Evolutionary conservation across 2,113 vertebrate species (phyloP).

Genomic region (human): DNA sequence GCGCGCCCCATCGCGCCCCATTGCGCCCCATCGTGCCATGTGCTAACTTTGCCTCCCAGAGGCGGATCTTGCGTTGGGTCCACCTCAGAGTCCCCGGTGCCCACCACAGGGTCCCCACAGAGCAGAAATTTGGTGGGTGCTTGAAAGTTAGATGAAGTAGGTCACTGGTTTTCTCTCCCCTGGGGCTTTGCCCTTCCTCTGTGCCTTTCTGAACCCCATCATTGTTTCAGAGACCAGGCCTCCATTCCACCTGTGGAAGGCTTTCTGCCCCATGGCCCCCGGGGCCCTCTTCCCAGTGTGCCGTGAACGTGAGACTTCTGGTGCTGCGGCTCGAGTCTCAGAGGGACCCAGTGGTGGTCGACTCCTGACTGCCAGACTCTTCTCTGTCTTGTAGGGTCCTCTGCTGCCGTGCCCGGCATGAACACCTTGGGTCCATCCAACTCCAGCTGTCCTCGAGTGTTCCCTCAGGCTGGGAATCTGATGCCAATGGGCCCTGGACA

Average conservation of each 20-base stretch:
- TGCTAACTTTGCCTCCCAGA: not conserved
- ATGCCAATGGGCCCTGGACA: conserved; percentile 91
- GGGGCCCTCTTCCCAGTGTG: not conserved
- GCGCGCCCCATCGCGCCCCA: not conserved
- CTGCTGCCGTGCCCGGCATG: conserved; percentile 89
- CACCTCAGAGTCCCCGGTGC: not conserved
- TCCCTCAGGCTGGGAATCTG: conserved; percentile 91
- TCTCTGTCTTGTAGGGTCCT: conserved; percentile 86
- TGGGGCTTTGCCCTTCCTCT: not conserved
- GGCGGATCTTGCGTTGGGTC: not conserved
- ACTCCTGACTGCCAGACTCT: not conserved
- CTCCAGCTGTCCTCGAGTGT: conserved; percentile 90
- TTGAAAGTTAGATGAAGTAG: not conserved
- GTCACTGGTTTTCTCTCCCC: not conserved
- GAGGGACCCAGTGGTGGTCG: not conserved
- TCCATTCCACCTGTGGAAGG: not conserved
- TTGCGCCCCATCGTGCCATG: not conserved
- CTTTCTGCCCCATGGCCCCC: not conserved
- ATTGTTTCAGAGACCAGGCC: not conserved
- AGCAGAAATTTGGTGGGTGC: not conserved
- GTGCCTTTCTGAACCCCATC: not conserved
- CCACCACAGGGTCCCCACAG: not conserved
- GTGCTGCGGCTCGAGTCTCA: not conserved
- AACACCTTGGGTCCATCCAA: conserved; percentile 88
- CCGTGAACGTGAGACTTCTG: too few relatives aligned